A percentile compares a stretch with the other conserved stretches of the same genome.
Conservation (phyloP, 2,888 invertebrate species). For the Lordiphosa andalusiaca region DNA sequence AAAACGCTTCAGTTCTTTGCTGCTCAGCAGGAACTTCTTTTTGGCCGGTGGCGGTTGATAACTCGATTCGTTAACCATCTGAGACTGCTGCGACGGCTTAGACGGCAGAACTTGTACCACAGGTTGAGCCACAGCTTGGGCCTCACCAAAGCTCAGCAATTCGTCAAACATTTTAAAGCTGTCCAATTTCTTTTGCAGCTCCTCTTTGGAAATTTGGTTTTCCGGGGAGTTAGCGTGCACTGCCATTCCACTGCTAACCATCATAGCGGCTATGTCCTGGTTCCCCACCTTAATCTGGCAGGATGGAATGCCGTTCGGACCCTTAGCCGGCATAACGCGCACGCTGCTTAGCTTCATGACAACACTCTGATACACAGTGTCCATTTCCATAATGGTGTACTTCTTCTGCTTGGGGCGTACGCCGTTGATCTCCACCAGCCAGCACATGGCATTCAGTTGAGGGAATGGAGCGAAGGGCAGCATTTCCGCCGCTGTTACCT, state of each 20-base stretch:
- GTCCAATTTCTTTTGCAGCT: slow-evolving; percentile 3
- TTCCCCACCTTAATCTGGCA: slow-evolving; percentile 65
- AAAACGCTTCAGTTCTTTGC: not conserved
- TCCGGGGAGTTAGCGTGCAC: not conserved
- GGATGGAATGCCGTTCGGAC: slow-evolving; percentile 14
- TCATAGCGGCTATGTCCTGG: slow-evolving; percentile 60
- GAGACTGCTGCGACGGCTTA: not conserved
- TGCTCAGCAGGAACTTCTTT: slow-evolving; percentile 21
- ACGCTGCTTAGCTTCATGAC: slow-evolving; percentile 83
- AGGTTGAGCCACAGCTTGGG: not conserved
- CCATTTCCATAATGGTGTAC: slow-evolving; percentile 83
- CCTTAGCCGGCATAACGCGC: slow-evolving; percentile 54
- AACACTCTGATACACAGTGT: slow-evolving; percentile 83
- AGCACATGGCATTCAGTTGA: slow-evolving; percentile 85
- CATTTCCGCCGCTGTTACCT: slow-evolving; percentile 82
- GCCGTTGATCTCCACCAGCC: slow-evolving; percentile 83
- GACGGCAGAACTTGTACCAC: not conserved
- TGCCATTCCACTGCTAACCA: slow-evolving; percentile 52
- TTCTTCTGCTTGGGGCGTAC: slow-evolving; percentile 80
- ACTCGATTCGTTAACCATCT: slow-evolving; percentile 14
- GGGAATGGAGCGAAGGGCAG: slow-evolving; percentile 84
- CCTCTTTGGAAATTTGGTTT: not conserved
- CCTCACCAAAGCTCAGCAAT: slow-evolving; percentile 20
- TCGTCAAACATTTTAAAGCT: slow-evolving; percentile 42
- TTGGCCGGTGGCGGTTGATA: slow-evolving; percentile 39